Evolutionary conservation across 2,797 vertebrate genomes (phyloP).

Genomic region (Eupleurogrammus muticus): DNA sequence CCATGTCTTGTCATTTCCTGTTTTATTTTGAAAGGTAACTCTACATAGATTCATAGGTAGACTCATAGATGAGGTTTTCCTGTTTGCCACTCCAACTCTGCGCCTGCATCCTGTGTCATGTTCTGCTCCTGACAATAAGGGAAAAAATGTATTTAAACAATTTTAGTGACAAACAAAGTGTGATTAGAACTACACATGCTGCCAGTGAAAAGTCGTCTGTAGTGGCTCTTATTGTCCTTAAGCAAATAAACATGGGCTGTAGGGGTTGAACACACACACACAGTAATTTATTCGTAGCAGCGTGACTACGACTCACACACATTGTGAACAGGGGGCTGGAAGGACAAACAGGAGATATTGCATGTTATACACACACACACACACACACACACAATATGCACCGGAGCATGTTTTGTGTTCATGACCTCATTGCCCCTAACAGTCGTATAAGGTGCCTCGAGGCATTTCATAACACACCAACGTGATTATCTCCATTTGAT

Average conservation of each 20-base stretch:
- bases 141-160: no score
- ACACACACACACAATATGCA: not conserved
- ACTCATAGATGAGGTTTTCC: no score
- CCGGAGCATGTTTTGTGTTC: conserved; percentile 32
- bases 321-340: conserved; percentile 42
- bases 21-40: no score
- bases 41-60: no score
- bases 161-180: conserved; percentile 1
- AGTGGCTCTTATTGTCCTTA: conserved; percentile 26
- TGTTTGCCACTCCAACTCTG: no score
- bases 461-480: conserved; percentile 50
- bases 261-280: conserved; percentile 21
- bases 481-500: conserved; percentile 68
- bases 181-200: conserved; percentile 33
- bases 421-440: conserved; percentile 34
- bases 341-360: conserved; percentile 58
- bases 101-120: no score
- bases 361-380: conserved; percentile 20
- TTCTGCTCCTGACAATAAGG: no score
- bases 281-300: conserved; percentile 59
- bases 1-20: no score
- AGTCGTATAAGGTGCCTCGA: conserved; percentile 41
- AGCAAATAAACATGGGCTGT: conserved; percentile 4
- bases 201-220: conserved; percentile 13
- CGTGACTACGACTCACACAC: conserved; percentile 30